These are phyloP conservation scores for Pomatostomus ruficeps DNA, from an alignment of 2,113 vertebrate genomes.

Conservation along the genomic window DNA sequence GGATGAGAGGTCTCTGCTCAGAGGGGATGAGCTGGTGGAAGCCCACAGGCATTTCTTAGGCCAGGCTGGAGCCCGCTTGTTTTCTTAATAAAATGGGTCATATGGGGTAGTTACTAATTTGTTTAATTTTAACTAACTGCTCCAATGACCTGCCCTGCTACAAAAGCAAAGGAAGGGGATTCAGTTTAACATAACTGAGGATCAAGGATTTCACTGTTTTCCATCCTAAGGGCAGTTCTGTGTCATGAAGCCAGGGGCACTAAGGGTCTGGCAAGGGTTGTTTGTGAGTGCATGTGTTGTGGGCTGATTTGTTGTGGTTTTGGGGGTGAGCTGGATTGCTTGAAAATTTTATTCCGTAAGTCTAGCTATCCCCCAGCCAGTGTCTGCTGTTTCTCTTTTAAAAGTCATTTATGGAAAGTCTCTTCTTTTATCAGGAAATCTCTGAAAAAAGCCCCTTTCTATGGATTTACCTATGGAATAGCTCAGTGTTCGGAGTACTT, in stretches of 20 bases:
- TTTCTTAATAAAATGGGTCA: background rate
- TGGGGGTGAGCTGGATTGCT: background rate
- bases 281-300: background rate
- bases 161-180: background rate
- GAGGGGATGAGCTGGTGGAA: background rate
- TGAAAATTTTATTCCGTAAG: background rate
- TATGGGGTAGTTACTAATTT: background rate
- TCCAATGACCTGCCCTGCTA: background rate
- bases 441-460: slow-evolving; percentile 24
- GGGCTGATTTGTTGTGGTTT: background rate
- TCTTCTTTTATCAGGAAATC: slow-evolving; percentile 35
- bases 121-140: background rate
- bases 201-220: background rate
- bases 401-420: background rate
- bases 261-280: background rate
- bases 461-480: slow-evolving; percentile 47
- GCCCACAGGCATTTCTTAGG: background rate
- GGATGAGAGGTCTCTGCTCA: background rate
- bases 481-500: slow-evolving; percentile 28
- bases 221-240: background rate
- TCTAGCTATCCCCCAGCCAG: background rate
- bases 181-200: background rate
- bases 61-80: background rate
- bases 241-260: accelerated
- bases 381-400: background rate